A percentile compares a stretch with the other conserved stretches of the same genome.
These are phyloP conservation scores for Sapajus apella DNA, from an alignment of 2,113 vertebrate species.

Conservation along the genomic window DNA sequence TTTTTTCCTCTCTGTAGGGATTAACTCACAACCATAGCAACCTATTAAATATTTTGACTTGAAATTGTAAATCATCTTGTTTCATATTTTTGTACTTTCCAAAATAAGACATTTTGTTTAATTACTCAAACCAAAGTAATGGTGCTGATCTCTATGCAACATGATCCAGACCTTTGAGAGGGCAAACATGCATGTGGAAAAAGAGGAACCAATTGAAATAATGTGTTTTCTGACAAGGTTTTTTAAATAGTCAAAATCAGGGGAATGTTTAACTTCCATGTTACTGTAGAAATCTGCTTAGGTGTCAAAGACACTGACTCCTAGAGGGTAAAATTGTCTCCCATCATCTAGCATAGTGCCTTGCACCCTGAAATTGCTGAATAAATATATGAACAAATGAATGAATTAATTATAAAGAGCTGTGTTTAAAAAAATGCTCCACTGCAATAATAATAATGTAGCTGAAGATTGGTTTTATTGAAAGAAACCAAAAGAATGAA, in stretches of 20 bases:
- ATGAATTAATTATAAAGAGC: not conserved
- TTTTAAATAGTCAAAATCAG: not conserved
- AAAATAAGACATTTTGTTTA: not conserved
- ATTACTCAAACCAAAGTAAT: constrained; percentile 21
- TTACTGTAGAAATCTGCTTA: not conserved
- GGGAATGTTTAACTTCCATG: not conserved
- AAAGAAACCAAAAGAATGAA: not conserved
- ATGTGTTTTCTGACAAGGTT: not conserved
- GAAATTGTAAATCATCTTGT: constrained; percentile 29
- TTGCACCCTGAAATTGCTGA: not conserved
- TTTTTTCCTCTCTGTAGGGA: constrained; percentile 29
- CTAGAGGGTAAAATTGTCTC: not conserved
- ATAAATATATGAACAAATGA: not conserved
- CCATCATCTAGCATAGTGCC: not conserved
- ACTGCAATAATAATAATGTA: not conserved
- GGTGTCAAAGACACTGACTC: not conserved
- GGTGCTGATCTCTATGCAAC: not conserved
- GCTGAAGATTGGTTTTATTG: not conserved
- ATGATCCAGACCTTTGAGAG: not conserved
- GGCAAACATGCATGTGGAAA: not conserved
- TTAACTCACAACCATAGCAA: not conserved
- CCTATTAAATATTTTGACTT: constrained; percentile 29
- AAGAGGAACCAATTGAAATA: not conserved
- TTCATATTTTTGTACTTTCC: constrained; percentile 5
- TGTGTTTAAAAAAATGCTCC: not conserved